Percentiles rank a stretch among this genome's conserved stretches.
These are phyloP conservation scores for Dryocosmus kuriphilus DNA, from an alignment of 2,888 invertebrate genomes.

Conservation along the genomic window DNA sequence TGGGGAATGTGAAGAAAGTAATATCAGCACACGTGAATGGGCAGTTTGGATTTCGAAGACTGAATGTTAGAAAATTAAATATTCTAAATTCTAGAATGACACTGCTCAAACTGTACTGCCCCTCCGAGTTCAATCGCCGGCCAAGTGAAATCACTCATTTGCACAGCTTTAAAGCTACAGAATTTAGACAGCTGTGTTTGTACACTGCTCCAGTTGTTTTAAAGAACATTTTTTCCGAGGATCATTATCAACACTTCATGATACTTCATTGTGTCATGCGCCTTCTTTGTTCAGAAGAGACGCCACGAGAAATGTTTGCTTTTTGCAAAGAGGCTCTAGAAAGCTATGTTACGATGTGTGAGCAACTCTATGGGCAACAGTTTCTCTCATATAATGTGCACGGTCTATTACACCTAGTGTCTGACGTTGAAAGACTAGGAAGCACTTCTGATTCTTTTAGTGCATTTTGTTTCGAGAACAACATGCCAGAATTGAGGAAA, in stretches of 20 bases:
- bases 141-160: constrained; percentile 34
- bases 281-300: constrained; percentile 44
- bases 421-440: not conserved
- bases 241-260: constrained; percentile 23
- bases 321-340: constrained; percentile 10
- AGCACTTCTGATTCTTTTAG: not conserved
- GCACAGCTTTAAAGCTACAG: constrained; percentile 41
- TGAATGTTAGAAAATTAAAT: constrained; percentile 36
- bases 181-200: constrained; percentile 37
- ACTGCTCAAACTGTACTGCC: constrained; percentile 30
- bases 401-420: not conserved
- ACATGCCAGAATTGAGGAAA: constrained; percentile 2
- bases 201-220: constrained; percentile 43
- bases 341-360: not conserved
- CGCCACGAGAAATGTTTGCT: not conserved
- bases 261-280: no score
- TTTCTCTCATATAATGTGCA: not conserved
- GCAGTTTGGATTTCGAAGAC: constrained; percentile 27
- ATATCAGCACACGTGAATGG: constrained; percentile 32
- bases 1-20: constrained; percentile 42
- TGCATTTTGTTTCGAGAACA: not conserved
- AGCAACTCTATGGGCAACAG: not conserved
- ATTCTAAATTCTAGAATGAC: constrained; percentile 40
- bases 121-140: constrained; percentile 43
- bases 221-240: constrained; percentile 35